Evolutionary conservation across 2,888 invertebrate genomes (phyloP).

Genomic region (Hypomecis punctinalis): DNA sequence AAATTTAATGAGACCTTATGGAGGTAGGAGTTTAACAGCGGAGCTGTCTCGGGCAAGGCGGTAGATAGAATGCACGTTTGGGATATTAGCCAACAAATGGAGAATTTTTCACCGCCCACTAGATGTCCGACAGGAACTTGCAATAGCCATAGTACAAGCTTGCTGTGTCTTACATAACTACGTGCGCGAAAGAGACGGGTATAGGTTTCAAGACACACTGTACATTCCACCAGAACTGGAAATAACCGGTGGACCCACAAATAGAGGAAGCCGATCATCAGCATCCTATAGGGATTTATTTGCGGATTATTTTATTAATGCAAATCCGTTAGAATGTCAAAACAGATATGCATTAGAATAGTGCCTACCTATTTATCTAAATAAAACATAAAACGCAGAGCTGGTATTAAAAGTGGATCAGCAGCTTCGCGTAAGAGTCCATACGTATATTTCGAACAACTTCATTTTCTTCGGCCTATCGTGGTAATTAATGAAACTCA

Average conservation of each 20-base stretch:
- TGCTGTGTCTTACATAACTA: slow-evolving; percentile 34
- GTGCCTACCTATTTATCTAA: not conserved
- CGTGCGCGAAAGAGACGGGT: slow-evolving; percentile 42
- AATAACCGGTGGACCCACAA: slow-evolving; percentile 29
- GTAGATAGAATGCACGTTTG: slow-evolving; percentile 16
- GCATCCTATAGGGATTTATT: slow-evolving; percentile 30
- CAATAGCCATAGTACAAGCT: too few relatives aligned
- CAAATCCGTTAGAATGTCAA: slow-evolving; percentile 15
- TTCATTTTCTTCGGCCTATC: too few relatives aligned
- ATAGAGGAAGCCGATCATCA: slow-evolving; percentile 25
- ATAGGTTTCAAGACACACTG: slow-evolving; percentile 42
- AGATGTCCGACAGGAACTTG: slow-evolving; percentile 38
- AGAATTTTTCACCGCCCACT: slow-evolving; percentile 42
- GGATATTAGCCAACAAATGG: slow-evolving; percentile 45
- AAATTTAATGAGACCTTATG: too few relatives aligned
- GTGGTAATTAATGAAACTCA: too few relatives aligned
- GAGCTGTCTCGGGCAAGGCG: too few relatives aligned
- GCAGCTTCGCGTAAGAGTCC: too few relatives aligned
- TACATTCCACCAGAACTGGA: slow-evolving; percentile 41
- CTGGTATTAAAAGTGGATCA: too few relatives aligned
- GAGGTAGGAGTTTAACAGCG: too few relatives aligned
- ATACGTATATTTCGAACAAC: too few relatives aligned
- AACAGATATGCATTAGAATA: slow-evolving; percentile 16
- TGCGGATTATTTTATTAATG: slow-evolving; percentile 34
- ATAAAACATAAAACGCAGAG: too few relatives aligned